Base-by-base conservation (phyloP, 2,888 invertebrate genomes). In the Acleris literana region DNA sequence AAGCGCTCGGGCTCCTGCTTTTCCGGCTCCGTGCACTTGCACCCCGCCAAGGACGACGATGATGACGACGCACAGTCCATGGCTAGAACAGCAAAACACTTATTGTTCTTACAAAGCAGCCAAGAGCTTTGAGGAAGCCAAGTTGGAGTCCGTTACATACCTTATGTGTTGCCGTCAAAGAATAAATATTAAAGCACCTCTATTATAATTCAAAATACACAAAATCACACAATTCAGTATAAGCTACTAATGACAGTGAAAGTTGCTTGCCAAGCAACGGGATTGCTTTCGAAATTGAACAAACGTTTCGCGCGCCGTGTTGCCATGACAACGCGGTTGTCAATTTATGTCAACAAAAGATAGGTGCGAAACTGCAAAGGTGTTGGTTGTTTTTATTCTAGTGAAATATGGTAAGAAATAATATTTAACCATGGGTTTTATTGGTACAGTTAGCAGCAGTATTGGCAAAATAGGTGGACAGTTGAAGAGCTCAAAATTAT, bases 221-320 rank as follows among this genome's bases (percentile, higher is more conserved):
- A 57, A 56, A 64, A 58, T n/a, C 22, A 13, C 4, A 4, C 39
- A 39, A 39, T 39, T 39, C 33, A 63, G 55, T 55, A 52, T 25
- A 56, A 68, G 70, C 63, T 63, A 39, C 64, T 55, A 72, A 73
- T 74, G 70, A 70, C 61, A 68, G 55, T n/a, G 63, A 53, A 17
- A 56, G 69, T 71, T 74, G 72, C 77, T 80, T 75, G 75, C 84
- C 71, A 70, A 66, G 83, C 73, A 74, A 83, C 78, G 6, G 9
- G 46, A 55, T 57, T 68, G 64, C 55, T 61, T 64, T 64, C 48
- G 17, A 64, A 66, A 67, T 63, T 59, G 49, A 60, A 11, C 22
- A 70, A 70, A 68, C 68, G 70, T 25, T 48, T 70, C 69, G 63
- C 43, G 56, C 56, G 25, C 7, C 18, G 44, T 51, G 79, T 82